A percentile compares a stretch with the other conserved stretches of the same genome.
These are phyloP conservation scores for Sander vitreus DNA, from an alignment of 2,113 vertebrate species.

Conservation along the genomic window DNA sequence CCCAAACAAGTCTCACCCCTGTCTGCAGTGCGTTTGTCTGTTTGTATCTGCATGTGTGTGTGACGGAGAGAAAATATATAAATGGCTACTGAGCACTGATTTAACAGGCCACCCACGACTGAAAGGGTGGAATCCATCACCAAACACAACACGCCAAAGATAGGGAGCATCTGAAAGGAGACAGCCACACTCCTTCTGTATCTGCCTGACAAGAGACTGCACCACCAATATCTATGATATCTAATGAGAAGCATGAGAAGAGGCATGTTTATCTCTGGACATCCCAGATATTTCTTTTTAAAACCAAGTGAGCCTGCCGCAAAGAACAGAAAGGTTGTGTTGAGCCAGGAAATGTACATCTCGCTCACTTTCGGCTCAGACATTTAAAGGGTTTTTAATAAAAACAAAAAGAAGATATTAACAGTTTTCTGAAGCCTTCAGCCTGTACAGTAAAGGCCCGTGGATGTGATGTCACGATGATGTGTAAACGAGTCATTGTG, in stretches of 20 bases:
- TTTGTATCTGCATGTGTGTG: background rate
- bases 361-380: background rate
- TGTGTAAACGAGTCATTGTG: slow-evolving; percentile 1
- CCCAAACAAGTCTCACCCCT: background rate
- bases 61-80: background rate
- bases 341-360: background rate
- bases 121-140: background rate
- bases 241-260: background rate
- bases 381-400: background rate
- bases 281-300: background rate
- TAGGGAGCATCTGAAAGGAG: slow-evolving; percentile 1
- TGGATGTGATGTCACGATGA: background rate
- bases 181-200: slow-evolving; percentile 2
- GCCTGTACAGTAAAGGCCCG: background rate
- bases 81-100: background rate
- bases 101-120: slow-evolving; percentile 3
- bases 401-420: background rate
- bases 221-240: background rate
- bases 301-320: background rate
- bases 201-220: slow-evolving; percentile 1
- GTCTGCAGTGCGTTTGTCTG: background rate
- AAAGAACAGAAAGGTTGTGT: background rate
- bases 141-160: slow-evolving; percentile 11
- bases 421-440: background rate
- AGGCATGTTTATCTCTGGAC: background rate